These are phyloP conservation scores for Anodontia alba DNA, from an alignment of 2,888 invertebrate species.

Conservation along the genomic window DNA sequence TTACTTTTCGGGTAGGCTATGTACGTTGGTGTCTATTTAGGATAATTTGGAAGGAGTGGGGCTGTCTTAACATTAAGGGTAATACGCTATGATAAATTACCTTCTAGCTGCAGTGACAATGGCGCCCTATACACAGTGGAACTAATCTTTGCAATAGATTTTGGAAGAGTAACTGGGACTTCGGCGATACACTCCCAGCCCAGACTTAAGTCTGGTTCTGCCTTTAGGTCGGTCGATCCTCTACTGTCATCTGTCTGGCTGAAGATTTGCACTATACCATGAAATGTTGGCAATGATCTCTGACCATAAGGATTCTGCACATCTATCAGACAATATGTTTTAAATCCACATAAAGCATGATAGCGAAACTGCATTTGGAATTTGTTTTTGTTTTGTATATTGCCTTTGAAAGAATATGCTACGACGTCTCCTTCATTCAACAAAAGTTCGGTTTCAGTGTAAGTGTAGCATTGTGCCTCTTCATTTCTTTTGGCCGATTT, in stretches of 20 bases:
- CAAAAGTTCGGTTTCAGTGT: background rate
- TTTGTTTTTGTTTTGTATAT: conserved; percentile 41
- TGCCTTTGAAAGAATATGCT: conserved; percentile 46
- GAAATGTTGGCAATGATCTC: conserved; percentile 47
- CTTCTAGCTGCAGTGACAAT: conserved; percentile 44
- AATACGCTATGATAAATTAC: too few species aligned
- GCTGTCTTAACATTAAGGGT: too few species aligned
- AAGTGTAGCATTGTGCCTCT: background rate
- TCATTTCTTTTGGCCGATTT: background rate
- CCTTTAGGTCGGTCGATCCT: conserved; percentile 19
- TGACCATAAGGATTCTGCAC: conserved; percentile 48
- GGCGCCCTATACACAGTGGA: conserved; percentile 45
- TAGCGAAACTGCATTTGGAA: conserved; percentile 39
- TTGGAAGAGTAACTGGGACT: conserved; percentile 50
- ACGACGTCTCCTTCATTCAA: conserved; percentile 46
- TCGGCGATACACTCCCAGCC: conserved; percentile 51
- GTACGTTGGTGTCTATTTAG: too few species aligned
- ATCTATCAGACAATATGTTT: conserved; percentile 35
- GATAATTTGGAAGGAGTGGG: too few species aligned
- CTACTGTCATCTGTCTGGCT: conserved; percentile 22
- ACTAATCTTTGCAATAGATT: conserved; percentile 39
- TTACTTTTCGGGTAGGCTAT: too few species aligned
- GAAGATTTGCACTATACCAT: conserved; percentile 46
- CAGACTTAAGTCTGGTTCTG: conserved; percentile 21
- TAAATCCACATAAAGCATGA: conserved; percentile 49